phyloP scores from a whole-genome alignment of 64 coral and sea anemone species.

The Dendronephthya gigantea region DNA sequence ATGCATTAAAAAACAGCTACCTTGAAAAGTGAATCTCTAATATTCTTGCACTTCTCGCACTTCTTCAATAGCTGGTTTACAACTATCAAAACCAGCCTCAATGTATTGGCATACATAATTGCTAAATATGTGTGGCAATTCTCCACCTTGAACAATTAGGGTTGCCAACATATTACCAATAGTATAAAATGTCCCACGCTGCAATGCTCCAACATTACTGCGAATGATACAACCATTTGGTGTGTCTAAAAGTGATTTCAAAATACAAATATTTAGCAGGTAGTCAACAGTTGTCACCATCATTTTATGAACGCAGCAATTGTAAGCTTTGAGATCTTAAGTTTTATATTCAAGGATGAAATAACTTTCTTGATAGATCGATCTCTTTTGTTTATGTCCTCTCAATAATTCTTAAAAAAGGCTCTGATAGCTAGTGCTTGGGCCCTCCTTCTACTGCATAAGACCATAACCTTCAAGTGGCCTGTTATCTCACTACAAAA shows the following conservation, averaged over 20 bases:
- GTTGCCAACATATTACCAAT: slow-evolving; percentile 28
- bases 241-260: neutral
- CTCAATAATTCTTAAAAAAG: too few species aligned
- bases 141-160: slow-evolving; percentile 25
- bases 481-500: too few species aligned
- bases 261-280: neutral
- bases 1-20: too few species aligned
- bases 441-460: too few species aligned
- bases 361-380: too few species aligned
- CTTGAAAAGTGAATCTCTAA: neutral
- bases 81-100: slow-evolving; percentile 9
- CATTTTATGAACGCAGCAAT: too few species aligned
- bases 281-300: too few species aligned
- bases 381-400: too few species aligned
- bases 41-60: neutral
- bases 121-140: slow-evolving; percentile 14
- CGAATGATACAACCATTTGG: slow-evolving; percentile 1
- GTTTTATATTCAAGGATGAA: too few species aligned
- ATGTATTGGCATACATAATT: slow-evolving; percentile 25
- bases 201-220: slow-evolving; percentile 14
- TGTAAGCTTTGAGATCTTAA: too few species aligned
- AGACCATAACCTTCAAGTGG: too few species aligned
- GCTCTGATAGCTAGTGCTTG: too few species aligned
- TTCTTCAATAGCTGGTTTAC: slow-evolving; percentile 24
- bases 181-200: neutral